These are phyloP conservation scores for Idaea biselata DNA, from an alignment of 2,888 invertebrate species.

Conservation along the genomic window DNA sequence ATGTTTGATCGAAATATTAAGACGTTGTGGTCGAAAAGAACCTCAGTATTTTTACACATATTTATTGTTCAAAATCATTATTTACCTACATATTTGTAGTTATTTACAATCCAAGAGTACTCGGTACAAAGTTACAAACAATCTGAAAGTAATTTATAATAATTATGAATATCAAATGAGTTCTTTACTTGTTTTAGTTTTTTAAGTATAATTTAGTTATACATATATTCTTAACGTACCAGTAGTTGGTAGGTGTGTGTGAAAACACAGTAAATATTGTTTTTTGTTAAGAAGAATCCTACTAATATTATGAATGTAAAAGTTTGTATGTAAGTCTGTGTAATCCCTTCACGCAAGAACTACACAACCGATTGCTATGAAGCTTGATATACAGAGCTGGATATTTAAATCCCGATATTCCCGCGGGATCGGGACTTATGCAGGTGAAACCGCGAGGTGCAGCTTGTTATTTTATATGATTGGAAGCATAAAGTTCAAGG, in stretches of 20 bases:
- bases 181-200: neutral
- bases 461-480: neutral
- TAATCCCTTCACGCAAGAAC: too few relatives aligned
- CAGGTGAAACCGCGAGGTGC: too few relatives aligned
- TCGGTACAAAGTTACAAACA: neutral
- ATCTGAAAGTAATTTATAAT: neutral
- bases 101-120: neutral
- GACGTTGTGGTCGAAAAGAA: conserved; percentile 16
- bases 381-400: too few relatives aligned
- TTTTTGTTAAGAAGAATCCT: conserved; percentile 1
- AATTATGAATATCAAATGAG: neutral
- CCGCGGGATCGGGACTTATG: too few relatives aligned
- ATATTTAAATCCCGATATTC: too few relatives aligned
- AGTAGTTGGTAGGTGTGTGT: neutral
- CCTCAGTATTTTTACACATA: conserved; percentile 29
- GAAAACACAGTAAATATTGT: conserved; percentile 4
- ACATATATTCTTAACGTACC: neutral
- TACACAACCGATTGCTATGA: too few relatives aligned
- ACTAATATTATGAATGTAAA: too few relatives aligned
- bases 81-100: neutral
- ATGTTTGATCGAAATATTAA: too few relatives aligned
- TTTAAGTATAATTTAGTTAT: neutral
- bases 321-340: too few relatives aligned
- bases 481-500: conserved; percentile 1
- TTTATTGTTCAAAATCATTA: neutral